These are phyloP conservation scores for Vireo griseus DNA, from an alignment of 2,797 vertebrate species.

Conservation along the genomic window DNA sequence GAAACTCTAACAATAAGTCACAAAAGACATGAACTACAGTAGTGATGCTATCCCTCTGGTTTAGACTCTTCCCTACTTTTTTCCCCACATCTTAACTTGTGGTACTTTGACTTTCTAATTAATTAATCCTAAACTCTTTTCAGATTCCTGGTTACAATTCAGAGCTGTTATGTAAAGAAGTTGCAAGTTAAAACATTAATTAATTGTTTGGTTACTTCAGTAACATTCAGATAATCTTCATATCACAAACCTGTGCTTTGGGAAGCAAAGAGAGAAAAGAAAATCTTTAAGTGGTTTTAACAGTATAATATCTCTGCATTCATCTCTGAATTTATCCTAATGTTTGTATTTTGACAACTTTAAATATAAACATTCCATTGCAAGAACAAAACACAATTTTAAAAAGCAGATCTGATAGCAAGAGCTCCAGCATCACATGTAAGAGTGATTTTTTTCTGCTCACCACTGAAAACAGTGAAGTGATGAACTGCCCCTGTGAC, in stretches of 20 bases:
- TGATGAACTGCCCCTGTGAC: neutral
- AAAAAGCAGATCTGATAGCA: neutral
- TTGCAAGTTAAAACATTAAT: neutral
- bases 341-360: neutral
- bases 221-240: neutral
- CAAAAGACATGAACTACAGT: neutral
- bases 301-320: neutral
- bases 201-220: neutral
- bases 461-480: neutral
- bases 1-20: neutral
- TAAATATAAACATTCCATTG: neutral
- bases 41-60: neutral
- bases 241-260: neutral
- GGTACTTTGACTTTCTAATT: neutral
- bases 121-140: neutral
- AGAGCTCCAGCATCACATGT: neutral
- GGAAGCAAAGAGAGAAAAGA: neutral
- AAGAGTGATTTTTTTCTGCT: neutral
- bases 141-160: neutral
- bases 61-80: neutral
- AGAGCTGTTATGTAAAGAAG: neutral
- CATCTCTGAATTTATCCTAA: neutral
- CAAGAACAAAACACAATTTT: neutral
- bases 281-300: neutral
- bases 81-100: neutral